Percentiles rank a stretch among this genome's conserved stretches.
phyloP scores from a whole-genome alignment of 2,797 vertebrate species.

The Rhabdomys pumilio region DNA sequence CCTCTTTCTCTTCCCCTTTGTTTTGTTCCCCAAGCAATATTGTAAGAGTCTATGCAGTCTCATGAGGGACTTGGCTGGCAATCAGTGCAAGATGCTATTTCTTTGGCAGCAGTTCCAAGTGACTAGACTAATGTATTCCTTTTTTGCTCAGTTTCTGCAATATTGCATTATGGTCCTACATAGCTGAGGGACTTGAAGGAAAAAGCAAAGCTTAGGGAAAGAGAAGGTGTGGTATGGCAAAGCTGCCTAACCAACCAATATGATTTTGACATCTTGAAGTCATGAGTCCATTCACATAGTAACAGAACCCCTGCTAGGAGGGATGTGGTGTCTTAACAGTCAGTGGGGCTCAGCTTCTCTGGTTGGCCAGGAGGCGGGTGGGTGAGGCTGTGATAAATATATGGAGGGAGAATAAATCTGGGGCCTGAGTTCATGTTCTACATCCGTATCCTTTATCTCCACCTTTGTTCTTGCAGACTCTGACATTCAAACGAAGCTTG shows the following conservation, averaged over 20 bases:
- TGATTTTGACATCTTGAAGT: constrained; percentile 72
- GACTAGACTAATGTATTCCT: constrained; percentile 85
- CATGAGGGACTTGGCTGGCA: constrained; percentile 87
- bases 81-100: constrained; percentile 87
- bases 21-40: constrained; percentile 85
- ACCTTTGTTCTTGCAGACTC: constrained; percentile 73
- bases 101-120: constrained; percentile 85
- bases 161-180: constrained; percentile 85
- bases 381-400: constrained; percentile 2
- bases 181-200: constrained; percentile 78
- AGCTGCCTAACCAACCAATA: constrained; percentile 45
- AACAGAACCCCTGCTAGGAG: background rate
- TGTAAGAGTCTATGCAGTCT: constrained; percentile 79
- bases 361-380: constrained; percentile 53
- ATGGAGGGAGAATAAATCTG: constrained; percentile 45
- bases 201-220: constrained; percentile 78
- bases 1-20: constrained; percentile 85
- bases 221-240: constrained; percentile 69
- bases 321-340: constrained; percentile 56
- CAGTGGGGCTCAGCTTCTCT: constrained; percentile 39
- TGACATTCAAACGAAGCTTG: background rate
- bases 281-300: background rate
- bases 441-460: constrained; percentile 59
- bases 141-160: constrained; percentile 87
- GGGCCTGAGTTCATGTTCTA: constrained; percentile 46